Conservation (phyloP, 2,888 invertebrate species). For the Pollenia labialis region DNA sequence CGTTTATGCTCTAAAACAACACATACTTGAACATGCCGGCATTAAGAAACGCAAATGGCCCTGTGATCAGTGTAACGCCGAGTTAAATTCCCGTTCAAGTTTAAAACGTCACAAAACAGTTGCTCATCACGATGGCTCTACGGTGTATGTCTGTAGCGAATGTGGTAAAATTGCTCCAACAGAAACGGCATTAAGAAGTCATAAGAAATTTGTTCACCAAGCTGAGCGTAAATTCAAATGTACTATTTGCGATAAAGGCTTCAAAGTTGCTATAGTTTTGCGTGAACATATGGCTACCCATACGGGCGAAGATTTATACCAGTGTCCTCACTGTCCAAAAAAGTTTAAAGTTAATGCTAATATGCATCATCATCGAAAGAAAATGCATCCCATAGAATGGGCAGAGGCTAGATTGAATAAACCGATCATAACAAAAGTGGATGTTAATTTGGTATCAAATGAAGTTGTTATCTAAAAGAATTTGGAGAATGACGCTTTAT, state of each 20-base stretch:
- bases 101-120: constrained; percentile 75
- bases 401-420: constrained; percentile 74
- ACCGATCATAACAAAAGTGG: constrained; percentile 68
- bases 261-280: constrained; percentile 74
- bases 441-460: constrained; percentile 69
- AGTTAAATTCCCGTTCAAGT: constrained; percentile 74
- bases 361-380: constrained; percentile 78
- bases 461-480: constrained; percentile 71
- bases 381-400: constrained; percentile 77
- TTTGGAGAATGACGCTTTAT: not conserved
- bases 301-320: constrained; percentile 77
- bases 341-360: constrained; percentile 78
- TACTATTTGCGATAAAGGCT: constrained; percentile 76
- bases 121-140: constrained; percentile 74
- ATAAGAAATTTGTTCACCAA: constrained; percentile 76
- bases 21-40: constrained; percentile 73
- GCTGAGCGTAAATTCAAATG: constrained; percentile 76
- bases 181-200: constrained; percentile 75
- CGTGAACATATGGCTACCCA: constrained; percentile 79
- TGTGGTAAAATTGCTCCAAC: constrained; percentile 76
- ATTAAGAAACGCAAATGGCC: constrained; percentile 73
- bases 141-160: constrained; percentile 74
- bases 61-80: constrained; percentile 75
- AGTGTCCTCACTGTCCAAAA: constrained; percentile 77
- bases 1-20: constrained; percentile 70